A percentile compares a stretch with the other conserved stretches of the same genome.
These are phyloP conservation scores for Lepisosteus oculatus DNA, from an alignment of 2,113 vertebrate species.

Conservation along the genomic window DNA sequence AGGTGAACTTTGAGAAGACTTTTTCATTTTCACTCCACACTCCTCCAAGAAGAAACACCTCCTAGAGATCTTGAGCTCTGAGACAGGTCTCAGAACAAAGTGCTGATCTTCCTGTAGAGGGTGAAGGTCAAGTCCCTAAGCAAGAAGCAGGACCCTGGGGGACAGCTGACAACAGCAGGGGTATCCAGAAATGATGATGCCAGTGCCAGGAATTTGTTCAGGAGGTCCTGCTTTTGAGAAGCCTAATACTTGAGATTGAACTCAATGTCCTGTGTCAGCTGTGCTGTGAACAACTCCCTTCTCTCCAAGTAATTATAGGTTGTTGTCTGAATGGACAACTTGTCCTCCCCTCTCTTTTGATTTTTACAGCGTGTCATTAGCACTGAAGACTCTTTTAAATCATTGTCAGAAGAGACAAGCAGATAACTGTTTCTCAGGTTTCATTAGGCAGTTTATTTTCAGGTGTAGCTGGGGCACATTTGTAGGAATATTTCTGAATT, in stretches of 20 bases:
- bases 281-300: slow-evolving; percentile 19
- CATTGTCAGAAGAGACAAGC: slow-evolving; percentile 5
- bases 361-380: slow-evolving; percentile 24
- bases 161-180: slow-evolving; percentile 28
- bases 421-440: slow-evolving; percentile 7
- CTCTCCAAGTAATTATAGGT: slow-evolving; percentile 23
- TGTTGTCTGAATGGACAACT: slow-evolving; percentile 31
- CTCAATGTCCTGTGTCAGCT: slow-evolving; percentile 12
- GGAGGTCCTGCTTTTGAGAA: slow-evolving; percentile 10
- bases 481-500: no score
- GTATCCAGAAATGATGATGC: slow-evolving; percentile 16
- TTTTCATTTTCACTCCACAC: no score
- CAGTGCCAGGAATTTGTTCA: slow-evolving; percentile 28
- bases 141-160: not conserved
- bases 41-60: no score
- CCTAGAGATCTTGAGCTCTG: not conserved
- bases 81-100: not conserved
- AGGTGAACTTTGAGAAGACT: no score
- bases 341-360: slow-evolving; percentile 20
- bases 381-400: slow-evolving; percentile 33
- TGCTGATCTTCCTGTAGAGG: not conserved
- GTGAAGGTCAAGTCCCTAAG: slow-evolving; percentile 35
- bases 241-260: no score
- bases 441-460: no score
- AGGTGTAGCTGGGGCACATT: no score